Evolutionary conservation across 2,113 vertebrate genomes (phyloP).

Genomic region (Peromyscus leucopus): DNA sequence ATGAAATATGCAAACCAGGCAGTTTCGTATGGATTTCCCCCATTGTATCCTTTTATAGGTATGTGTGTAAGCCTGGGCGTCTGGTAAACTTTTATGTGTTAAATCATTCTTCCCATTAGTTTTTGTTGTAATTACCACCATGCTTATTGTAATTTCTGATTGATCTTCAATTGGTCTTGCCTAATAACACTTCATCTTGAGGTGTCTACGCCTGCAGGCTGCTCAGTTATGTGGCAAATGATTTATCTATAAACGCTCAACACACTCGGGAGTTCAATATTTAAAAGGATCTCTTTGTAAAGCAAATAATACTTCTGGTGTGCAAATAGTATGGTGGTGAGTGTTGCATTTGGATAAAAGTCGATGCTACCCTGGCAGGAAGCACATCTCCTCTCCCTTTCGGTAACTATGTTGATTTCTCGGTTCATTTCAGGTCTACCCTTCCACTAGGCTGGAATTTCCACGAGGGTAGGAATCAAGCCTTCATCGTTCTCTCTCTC

Average conservation of each 20-base stretch:
- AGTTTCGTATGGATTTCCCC: constrained; percentile 40
- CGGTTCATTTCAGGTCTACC: background rate
- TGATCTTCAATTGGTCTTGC: constrained; percentile 66
- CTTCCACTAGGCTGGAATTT: background rate
- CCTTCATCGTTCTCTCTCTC: background rate
- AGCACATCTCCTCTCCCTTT: background rate
- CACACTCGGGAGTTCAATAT: background rate
- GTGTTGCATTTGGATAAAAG: background rate
- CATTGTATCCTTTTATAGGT: constrained; percentile 54
- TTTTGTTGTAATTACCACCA: constrained; percentile 75
- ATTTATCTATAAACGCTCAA: constrained; percentile 64
- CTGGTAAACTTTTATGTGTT: constrained; percentile 65
- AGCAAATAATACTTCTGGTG: background rate
- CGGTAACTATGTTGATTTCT: background rate
- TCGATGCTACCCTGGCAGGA: background rate
- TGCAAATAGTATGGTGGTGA: background rate
- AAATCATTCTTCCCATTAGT: constrained; percentile 67
- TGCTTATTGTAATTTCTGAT: constrained; percentile 78
- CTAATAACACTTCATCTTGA: constrained; percentile 63
- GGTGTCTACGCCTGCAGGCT: constrained; percentile 35
- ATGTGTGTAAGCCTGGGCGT: background rate
- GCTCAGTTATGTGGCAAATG: constrained; percentile 38
- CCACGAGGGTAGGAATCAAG: background rate
- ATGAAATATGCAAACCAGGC: constrained; percentile 63
- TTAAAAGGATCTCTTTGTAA: constrained; percentile 17